Percentiles rank a stretch among this genome's conserved stretches.
Evolutionary conservation across 2,797 vertebrate genomes (phyloP).

Genomic region (Rhabdomys pumilio): DNA sequence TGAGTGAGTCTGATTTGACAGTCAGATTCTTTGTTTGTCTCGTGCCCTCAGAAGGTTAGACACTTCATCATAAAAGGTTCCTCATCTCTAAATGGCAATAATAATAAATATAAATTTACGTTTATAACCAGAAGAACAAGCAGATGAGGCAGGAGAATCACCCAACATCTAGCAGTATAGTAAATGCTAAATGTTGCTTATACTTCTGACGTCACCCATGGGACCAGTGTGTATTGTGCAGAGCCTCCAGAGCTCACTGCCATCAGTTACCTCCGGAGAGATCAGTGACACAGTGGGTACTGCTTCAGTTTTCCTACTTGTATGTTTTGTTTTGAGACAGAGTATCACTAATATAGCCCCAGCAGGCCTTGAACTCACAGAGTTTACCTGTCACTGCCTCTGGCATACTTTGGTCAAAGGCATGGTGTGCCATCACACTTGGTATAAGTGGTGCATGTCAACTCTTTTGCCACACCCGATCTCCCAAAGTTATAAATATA

Average conservation of each 20-base stretch:
- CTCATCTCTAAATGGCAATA: not conserved
- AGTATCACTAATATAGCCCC: not conserved
- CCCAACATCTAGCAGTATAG: not conserved
- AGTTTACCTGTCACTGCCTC: not conserved
- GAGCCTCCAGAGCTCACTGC: not conserved
- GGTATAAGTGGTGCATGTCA: not conserved
- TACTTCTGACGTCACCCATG: no score
- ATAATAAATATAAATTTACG: not conserved
- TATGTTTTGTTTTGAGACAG: not conserved
- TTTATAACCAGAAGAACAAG: conserved; percentile 37
- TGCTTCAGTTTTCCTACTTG: not conserved
- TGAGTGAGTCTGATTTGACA: not conserved
- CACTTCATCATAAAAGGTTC: not conserved
- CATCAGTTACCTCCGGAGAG: not conserved
- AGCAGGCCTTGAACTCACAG: not conserved
- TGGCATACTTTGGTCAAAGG: not conserved
- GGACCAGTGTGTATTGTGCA: no score
- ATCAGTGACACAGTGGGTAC: not conserved
- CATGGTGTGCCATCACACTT: not conserved
- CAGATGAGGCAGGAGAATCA: not conserved
- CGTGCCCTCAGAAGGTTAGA: not conserved
- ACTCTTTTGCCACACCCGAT: not conserved
- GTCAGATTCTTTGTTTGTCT: conserved; percentile 23
- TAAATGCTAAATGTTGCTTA: not conserved
- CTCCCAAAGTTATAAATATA: not conserved